Percentiles rank a stretch among this genome's conserved stretches.
Evolutionary conservation across 2,113 vertebrate species (phyloP).

Genomic region (Menidia beryllina): DNA sequence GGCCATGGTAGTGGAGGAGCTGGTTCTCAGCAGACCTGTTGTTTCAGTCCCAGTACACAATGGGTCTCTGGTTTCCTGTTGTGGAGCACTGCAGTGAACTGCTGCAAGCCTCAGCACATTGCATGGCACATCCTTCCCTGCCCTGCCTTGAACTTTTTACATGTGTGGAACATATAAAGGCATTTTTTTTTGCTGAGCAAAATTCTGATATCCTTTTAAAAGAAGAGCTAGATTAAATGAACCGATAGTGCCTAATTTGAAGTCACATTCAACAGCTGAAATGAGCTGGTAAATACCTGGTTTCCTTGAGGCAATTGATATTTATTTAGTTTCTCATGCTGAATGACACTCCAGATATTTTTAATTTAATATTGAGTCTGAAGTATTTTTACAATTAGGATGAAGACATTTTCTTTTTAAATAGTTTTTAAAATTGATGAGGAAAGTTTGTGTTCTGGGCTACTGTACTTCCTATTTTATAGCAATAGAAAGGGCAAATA

Average conservation of each 20-base stretch:
- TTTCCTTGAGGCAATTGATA: not conserved
- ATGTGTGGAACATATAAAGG: constrained; percentile 27
- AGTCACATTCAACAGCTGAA: constrained; percentile 22
- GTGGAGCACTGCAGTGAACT: constrained; percentile 76
- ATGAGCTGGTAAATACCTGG: not conserved
- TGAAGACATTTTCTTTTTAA: too few species aligned
- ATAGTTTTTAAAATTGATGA: too few species aligned
- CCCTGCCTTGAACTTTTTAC: constrained; percentile 83
- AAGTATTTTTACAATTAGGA: too few species aligned
- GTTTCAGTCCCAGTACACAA: constrained; percentile 81
- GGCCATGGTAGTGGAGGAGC: constrained; percentile 70
- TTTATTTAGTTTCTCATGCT: too few species aligned
- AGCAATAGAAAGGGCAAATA: too few species aligned
- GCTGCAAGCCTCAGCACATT: constrained; percentile 89
- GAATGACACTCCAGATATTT: too few species aligned
- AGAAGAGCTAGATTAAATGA: constrained; percentile 77
- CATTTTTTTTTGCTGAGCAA: constrained; percentile 82
- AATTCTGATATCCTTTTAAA: constrained; percentile 78
- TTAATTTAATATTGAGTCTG: too few species aligned
- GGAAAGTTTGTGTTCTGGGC: too few species aligned
- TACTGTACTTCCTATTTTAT: too few species aligned
- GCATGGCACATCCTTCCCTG: constrained; percentile 84
- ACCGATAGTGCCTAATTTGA: constrained; percentile 40
- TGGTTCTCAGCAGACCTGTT: constrained; percentile 65
- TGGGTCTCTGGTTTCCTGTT: constrained; percentile 87